A percentile compares a stretch with the other conserved stretches of the same genome.
Evolutionary conservation across 2,888 invertebrate genomes (phyloP).

Genomic region (Drosophila subquinaria): DNA sequence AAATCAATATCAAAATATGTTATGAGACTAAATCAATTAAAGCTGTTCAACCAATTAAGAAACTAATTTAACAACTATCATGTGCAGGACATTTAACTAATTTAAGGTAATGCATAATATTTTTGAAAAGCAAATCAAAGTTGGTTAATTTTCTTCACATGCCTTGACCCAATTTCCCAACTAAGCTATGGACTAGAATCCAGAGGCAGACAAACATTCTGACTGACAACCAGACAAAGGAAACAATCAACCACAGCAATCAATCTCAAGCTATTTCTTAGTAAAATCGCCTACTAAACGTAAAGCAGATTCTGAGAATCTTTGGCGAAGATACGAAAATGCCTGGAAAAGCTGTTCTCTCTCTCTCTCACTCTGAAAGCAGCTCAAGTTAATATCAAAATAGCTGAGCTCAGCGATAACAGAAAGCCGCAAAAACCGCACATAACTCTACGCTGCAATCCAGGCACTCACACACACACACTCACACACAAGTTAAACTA

Average conservation of each 20-base stretch:
- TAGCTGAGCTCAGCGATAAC: constrained; percentile 59
- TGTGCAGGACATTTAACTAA: neutral
- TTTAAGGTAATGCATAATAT: neutral
- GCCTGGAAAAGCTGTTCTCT: constrained; percentile 39
- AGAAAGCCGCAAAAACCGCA: constrained; percentile 58
- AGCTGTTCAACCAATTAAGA: too few species aligned
- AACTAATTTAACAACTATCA: constrained; percentile 3
- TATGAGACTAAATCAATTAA: too few species aligned
- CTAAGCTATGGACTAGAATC: too few species aligned
- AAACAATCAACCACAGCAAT: constrained; percentile 26
- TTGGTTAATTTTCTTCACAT: neutral
- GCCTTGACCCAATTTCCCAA: too few species aligned
- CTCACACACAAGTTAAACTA: neutral
- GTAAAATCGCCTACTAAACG: constrained; percentile 55
- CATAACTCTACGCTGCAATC: constrained; percentile 52
- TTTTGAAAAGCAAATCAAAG: neutral
- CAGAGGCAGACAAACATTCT: too few species aligned
- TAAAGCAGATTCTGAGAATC: constrained; percentile 22
- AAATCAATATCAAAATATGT: too few species aligned
- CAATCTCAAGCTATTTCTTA: constrained; percentile 65
- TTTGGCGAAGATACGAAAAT: constrained; percentile 61
- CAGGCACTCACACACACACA: constrained; percentile 29
- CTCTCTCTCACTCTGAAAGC: constrained; percentile 46
- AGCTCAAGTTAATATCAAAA: constrained; percentile 68
- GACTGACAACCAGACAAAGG: too few species aligned